Base-by-base conservation (phyloP, 2,888 invertebrate species). In the Hermodice carunculata region DNA sequence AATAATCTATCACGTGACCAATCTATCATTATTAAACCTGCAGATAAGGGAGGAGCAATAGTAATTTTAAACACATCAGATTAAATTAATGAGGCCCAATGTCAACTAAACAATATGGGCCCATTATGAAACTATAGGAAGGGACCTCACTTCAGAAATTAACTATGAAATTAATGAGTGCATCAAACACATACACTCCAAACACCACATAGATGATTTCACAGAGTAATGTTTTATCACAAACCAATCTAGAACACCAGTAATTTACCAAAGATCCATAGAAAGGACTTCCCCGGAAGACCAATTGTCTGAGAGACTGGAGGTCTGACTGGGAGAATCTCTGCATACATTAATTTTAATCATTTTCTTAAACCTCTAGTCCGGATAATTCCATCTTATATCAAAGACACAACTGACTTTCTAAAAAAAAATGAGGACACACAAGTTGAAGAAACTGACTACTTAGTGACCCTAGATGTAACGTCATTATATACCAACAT, bases 181-280 rank as follows among this genome's bases (percentile, higher is more conserved):
- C 11, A 37, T 14, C 11, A 14, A 14, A n/a, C 11, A 37, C 40
- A 37, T 11, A n/a, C 11, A 37, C 11, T 11, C 11, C 11, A n/a
- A 11, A 11, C 17, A 37, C 40, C 40, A 37, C 11, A 37, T 14
- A 37, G n/a, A n/a, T 11, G 11, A 11, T 37, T 17, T 37, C 11
- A 11, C 11, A 37, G 40, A 37, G 11, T 37, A 37, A 11, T 37
- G n/a, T 17, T 17, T 17, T 14, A 37, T 11, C 11, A 37, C 40
- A 37, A 14, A 32, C n/a, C n/a, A n/a, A n/a, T 37, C 2, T 34
- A 32, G 22, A 19, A 17, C 32, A 29, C 37, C 53, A 37, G 37
- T 37, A 11, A 17, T 6, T 37, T 53, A 1, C 53, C 53, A 2
- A 53, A 53, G 22, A 53, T 53, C 2, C 53, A 53, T 31, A 53